A percentile compares a stretch with the other conserved stretches of the same genome.
phyloP scores from a whole-genome alignment of 2,797 vertebrate species.

The Synaphobranchus kaupii region DNA sequence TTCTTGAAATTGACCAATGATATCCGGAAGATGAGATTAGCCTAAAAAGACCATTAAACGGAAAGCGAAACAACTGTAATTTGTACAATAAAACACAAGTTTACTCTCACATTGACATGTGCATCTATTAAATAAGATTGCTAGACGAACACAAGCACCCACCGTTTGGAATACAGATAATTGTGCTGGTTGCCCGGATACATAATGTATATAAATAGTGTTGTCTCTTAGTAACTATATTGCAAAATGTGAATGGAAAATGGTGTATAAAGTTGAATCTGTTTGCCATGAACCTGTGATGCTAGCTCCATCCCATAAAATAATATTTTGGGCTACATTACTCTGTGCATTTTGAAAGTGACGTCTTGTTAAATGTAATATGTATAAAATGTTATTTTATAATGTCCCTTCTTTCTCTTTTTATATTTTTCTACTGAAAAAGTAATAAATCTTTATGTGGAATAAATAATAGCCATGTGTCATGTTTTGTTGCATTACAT shows the following conservation, averaged over 20 bases:
- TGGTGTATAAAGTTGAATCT: background rate
- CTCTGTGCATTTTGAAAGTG: background rate
- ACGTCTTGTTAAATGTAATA: background rate
- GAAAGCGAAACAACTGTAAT: background rate
- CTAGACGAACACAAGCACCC: background rate
- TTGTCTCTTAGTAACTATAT: background rate
- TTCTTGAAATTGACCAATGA: background rate
- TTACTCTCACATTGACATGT: background rate
- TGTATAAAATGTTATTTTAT: background rate
- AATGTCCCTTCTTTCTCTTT: background rate
- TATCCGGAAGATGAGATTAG: background rate
- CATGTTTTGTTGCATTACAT: background rate
- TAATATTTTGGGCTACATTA: background rate
- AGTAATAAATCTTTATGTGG: background rate
- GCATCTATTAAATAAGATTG: background rate
- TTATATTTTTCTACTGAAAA: slow-evolving; percentile 5
- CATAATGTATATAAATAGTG: background rate
- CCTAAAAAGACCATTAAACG: background rate
- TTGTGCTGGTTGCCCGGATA: background rate
- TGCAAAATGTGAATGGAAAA: background rate
- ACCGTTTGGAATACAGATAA: background rate
- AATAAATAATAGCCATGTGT: background rate
- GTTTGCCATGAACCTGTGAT: slow-evolving; percentile 2
- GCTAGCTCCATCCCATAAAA: background rate
- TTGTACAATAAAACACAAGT: background rate